Conservation (phyloP, 1,140 invertebrate species). For the Camponotus vicinus region DNA sequence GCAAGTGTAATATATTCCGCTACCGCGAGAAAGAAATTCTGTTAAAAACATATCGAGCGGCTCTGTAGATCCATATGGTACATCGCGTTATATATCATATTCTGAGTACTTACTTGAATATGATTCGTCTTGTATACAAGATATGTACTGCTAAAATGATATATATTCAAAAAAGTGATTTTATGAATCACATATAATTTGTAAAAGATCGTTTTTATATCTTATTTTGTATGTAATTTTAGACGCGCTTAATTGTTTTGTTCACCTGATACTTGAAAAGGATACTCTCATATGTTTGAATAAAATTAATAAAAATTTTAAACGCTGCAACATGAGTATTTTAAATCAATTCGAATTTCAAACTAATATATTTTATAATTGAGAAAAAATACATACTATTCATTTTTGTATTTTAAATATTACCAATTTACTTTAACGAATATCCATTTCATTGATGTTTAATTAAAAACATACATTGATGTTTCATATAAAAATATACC, state of each 20-base stretch:
- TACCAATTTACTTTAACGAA: not conserved
- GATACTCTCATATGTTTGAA: not conserved
- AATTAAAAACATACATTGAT: not conserved
- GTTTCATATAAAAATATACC: not conserved
- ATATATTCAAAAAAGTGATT: not conserved
- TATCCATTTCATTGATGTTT: conserved; percentile 4
- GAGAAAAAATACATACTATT: not conserved
- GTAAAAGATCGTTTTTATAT: not conserved
- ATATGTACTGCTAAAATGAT: not conserved
- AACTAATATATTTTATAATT: not conserved
- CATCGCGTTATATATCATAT: not conserved
- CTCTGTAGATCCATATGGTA: not conserved
- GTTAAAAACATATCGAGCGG: conserved; percentile 47
- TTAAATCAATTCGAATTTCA: not conserved
- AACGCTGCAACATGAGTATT: not conserved
- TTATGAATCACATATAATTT: not conserved
- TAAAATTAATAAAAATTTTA: not conserved
- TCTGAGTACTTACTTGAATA: not conserved
- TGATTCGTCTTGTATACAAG: not conserved
- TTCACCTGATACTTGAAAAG: not conserved
- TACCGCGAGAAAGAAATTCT: conserved; percentile 22
- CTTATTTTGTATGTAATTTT: not conserved
- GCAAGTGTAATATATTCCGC: not conserved
- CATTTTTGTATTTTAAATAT: not conserved
- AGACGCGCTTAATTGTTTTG: not conserved